Percentiles rank a stretch among this genome's conserved stretches.
phyloP scores from a whole-genome alignment of 2,888 invertebrate species.

The Drosophila anomalipes region DNA sequence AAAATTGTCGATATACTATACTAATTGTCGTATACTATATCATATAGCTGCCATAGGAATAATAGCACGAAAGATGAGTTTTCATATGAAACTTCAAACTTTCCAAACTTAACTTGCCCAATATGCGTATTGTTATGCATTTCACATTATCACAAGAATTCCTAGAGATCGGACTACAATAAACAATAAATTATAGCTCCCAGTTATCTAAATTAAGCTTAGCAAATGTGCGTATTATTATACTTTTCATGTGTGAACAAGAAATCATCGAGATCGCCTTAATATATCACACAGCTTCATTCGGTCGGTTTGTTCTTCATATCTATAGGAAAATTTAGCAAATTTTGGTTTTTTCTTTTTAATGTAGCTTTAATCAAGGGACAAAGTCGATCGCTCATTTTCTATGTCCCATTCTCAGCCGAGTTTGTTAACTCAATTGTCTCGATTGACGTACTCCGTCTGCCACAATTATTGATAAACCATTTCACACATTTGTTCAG shows the following conservation, averaged over 20 bases:
- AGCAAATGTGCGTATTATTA: not conserved
- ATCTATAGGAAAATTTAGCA: not conserved
- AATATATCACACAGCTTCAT: not conserved
- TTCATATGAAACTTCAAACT: not conserved
- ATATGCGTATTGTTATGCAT: not conserved
- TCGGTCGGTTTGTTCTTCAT: not conserved
- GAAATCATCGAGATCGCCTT: not conserved
- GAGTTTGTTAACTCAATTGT: conserved; percentile 35
- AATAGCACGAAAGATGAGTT: too few species aligned
- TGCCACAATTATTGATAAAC: conserved; percentile 59
- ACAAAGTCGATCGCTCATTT: not conserved
- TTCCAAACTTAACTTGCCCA: not conserved
- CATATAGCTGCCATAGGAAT: not conserved
- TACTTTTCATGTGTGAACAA: not conserved
- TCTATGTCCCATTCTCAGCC: not conserved
- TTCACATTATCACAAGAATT: not conserved
- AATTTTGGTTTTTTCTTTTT: not conserved
- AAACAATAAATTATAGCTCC: too few species aligned
- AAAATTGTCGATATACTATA: too few species aligned
- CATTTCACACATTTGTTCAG: conserved; percentile 53
- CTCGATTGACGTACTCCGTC: conserved; percentile 42
- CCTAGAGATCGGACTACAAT: not conserved
- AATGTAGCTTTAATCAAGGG: not conserved
- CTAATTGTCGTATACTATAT: too few species aligned
- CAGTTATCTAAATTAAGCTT: not conserved